Evolutionary conservation across 2,888 invertebrate species (phyloP).

Genomic region (Calephelis perditalis): DNA sequence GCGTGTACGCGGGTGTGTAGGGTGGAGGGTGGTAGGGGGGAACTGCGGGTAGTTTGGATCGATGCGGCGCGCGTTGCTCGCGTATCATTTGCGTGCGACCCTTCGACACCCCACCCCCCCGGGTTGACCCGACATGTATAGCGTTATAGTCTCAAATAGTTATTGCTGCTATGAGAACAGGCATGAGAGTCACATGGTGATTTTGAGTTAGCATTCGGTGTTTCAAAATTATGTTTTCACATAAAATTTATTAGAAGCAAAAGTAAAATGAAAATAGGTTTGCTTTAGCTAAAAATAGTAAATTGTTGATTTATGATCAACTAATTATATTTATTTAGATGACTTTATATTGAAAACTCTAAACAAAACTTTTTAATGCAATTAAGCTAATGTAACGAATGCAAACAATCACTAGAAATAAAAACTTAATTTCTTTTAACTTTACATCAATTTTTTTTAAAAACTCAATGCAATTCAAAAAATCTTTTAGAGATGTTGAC

Average conservation of each 20-base stretch:
- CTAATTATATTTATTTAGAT: no score
- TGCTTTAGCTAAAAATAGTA: no score
- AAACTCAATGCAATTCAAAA: no score
- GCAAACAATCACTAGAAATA: no score
- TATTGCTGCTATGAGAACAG: conserved; percentile 29
- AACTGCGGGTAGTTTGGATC: conserved; percentile 48
- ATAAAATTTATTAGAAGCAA: background rate
- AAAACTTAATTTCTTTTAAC: no score
- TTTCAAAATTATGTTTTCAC: conserved; percentile 4
- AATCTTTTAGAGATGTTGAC: no score
- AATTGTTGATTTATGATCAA: no score
- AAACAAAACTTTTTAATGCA: no score
- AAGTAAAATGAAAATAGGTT: no score
- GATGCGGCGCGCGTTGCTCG: conserved; percentile 64
- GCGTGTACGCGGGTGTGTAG: conserved; percentile 53
- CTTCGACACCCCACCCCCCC: conserved; percentile 41
- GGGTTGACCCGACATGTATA: conserved; percentile 33
- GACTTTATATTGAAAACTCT: no score
- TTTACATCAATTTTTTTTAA: no score
- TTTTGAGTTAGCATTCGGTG: conserved; percentile 12
- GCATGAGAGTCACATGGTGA: conserved; percentile 35
- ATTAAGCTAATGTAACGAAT: no score
- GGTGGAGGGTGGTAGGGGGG: conserved; percentile 40
- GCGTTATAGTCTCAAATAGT: conserved; percentile 33
- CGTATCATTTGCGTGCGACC: conserved; percentile 72